phyloP scores from a whole-genome alignment of 2,888 invertebrate species.

The Athetis lepigone region DNA sequence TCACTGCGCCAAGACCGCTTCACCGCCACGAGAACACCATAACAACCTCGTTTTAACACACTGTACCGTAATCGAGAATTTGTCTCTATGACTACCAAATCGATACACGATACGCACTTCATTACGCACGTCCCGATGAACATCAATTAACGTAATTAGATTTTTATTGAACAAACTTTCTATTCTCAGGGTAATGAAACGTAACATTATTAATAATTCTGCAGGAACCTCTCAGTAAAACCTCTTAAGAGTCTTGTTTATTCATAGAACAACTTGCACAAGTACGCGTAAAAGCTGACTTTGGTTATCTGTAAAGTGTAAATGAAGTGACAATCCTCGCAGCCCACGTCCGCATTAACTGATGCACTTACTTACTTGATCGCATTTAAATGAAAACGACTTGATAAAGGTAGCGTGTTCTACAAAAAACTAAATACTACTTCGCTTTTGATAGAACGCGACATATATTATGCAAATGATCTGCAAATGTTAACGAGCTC shows the following conservation, averaged over 20 bases:
- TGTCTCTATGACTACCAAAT: slow-evolving; percentile 45
- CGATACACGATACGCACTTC: slow-evolving; percentile 42
- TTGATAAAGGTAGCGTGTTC: slow-evolving; percentile 63
- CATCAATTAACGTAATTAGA: slow-evolving; percentile 53
- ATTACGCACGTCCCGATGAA: slow-evolving; percentile 38
- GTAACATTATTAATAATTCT: slow-evolving; percentile 49
- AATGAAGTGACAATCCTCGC: slow-evolving; percentile 78
- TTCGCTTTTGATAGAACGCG: slow-evolving; percentile 66
- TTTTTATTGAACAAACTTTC: slow-evolving; percentile 52
- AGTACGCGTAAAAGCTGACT: slow-evolving; percentile 61
- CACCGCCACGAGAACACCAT: slow-evolving; percentile 66
- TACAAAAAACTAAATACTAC: slow-evolving; percentile 66
- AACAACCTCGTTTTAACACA: slow-evolving; percentile 56
- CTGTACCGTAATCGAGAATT: slow-evolving; percentile 44
- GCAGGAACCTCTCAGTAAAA: slow-evolving; percentile 26
- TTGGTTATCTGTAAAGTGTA: slow-evolving; percentile 76
- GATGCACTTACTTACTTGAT: slow-evolving; percentile 72
- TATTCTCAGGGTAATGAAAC: slow-evolving; percentile 53
- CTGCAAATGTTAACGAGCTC: slow-evolving; percentile 68
- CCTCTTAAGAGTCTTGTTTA: slow-evolving; percentile 61
- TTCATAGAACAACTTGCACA: slow-evolving; percentile 61
- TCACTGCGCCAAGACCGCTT: slow-evolving; percentile 71
- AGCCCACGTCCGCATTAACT: slow-evolving; percentile 67
- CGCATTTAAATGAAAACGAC: slow-evolving; percentile 72
- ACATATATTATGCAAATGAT: slow-evolving; percentile 71